phyloP scores from a whole-genome alignment of 2,797 vertebrate species.

The Periparus ater region DNA sequence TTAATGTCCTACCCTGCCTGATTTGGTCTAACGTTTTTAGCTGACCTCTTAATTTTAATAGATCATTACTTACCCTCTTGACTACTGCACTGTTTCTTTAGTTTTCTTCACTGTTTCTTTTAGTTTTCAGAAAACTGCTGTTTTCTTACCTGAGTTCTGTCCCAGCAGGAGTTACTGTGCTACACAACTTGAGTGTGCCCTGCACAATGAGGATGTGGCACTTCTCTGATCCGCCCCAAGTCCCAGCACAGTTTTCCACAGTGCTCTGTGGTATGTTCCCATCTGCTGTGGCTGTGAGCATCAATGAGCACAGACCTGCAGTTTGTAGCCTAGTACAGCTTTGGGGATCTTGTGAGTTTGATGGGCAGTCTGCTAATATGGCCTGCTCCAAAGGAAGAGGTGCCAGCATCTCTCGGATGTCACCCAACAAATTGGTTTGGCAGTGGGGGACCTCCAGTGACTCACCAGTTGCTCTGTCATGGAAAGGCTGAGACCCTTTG shows the following conservation, averaged over 20 bases:
- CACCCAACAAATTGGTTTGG: neutral
- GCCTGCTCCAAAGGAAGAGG: neutral
- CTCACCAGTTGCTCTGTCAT: neutral
- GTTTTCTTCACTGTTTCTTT: too few species aligned
- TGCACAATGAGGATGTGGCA: accelerated
- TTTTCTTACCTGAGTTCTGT: neutral
- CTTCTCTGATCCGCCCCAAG: neutral
- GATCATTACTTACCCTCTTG: neutral
- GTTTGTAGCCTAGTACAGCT: neutral
- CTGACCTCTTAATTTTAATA: neutral
- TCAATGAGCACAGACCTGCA: neutral
- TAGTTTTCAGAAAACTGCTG: too few species aligned
- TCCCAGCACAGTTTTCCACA: accelerated
- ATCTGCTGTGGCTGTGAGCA: accelerated
- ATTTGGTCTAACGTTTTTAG: neutral
- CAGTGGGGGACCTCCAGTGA: neutral
- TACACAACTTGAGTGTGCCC: neutral
- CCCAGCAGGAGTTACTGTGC: neutral
- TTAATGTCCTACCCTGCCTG: neutral
- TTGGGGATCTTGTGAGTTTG: neutral
- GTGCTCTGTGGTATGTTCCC: neutral
- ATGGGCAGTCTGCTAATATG: neutral
- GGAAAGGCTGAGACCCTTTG: slow-evolving; percentile 13
- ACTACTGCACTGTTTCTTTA: neutral
- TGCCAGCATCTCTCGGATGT: neutral